Conservation (phyloP, 2,797 vertebrate species). For the Emys orbicularis region DNA sequence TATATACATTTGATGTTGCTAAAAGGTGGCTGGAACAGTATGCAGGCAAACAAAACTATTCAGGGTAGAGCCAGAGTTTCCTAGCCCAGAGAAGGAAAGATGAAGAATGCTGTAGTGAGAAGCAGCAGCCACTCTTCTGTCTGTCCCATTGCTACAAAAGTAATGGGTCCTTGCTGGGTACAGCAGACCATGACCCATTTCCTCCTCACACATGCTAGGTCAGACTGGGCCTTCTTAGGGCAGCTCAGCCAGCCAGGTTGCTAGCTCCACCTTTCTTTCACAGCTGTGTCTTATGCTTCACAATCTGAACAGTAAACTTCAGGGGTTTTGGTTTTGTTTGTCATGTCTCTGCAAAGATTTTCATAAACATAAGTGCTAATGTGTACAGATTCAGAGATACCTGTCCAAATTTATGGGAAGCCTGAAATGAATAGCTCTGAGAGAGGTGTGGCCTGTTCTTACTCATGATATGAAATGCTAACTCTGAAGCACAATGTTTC, state of each 20-base stretch:
- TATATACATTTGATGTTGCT: not conserved
- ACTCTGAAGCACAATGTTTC: constrained; percentile 26
- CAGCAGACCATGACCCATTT: constrained; percentile 58
- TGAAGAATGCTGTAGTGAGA: not conserved
- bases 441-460: not conserved
- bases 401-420: not conserved
- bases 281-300: constrained; percentile 32
- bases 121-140: constrained; percentile 9
- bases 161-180: constrained; percentile 46
- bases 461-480: not conserved
- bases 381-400: not conserved
- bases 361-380: not conserved
- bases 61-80: not conserved
- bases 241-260: constrained; percentile 22
- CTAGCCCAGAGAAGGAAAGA: not conserved
- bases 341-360: not conserved
- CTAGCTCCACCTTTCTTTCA: constrained; percentile 38
- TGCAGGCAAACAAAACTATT: not conserved
- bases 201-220: constrained; percentile 60
- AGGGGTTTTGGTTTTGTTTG: constrained; percentile 33
- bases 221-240: constrained; percentile 57
- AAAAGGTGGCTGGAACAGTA: not conserved
- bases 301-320: constrained; percentile 12
- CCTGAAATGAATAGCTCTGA: not conserved
- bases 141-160: constrained; percentile 24